Base-by-base conservation (phyloP, 2,888 invertebrate species). In the Arge pagana region DNA sequence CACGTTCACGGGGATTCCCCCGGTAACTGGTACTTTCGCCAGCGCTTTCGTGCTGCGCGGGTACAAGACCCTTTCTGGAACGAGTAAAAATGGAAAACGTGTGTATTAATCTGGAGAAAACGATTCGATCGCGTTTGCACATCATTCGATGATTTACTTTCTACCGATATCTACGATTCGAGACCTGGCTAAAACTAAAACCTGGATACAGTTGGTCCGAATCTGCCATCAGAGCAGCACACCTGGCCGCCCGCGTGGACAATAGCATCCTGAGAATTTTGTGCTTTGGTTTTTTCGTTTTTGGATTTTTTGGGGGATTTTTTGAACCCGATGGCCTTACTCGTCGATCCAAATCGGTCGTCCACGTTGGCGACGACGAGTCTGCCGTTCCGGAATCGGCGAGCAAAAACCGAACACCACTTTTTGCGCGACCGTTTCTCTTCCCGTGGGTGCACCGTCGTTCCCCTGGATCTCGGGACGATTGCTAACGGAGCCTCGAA, bases 1-100 rank as follows among this genome's bases (percentile, higher is more conserved):
- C 50, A 83, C 82, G 18, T 83, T 83, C 51, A 88, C 86, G 10
- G 88, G 84, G 36, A 74, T 80, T 2, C 88, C 88, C 33, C 83
- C 85, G 43, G 78, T 79, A 19, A 84, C 83, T 5, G 85, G 81
- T 11, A 84, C 79, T 59, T 78, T 80, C 1, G 76, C 76, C 56
- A 81, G 69, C 49, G 80, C 71, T 63, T 83, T 81, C 50, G 76
- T 77, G 63, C 79, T 83, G 45, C 85, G 76, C 16, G 85, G 83
- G 62, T 85, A 85, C 50, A 85, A 74, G 19, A 85, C 82, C 54
- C 84, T 79, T 65, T 85, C 85, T 85, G 80, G 40, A 80, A 53
- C 1, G 10, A 5, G 31, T 10, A 48, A 45, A 33, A n/a, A n/a
- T n/a, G n/a, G 19, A 39, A 23, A n/a, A 3, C 19, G 28, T 7